phyloP scores from a whole-genome alignment of 92 coral and sea anemone species.

The Blastomussa wellsi region DNA sequence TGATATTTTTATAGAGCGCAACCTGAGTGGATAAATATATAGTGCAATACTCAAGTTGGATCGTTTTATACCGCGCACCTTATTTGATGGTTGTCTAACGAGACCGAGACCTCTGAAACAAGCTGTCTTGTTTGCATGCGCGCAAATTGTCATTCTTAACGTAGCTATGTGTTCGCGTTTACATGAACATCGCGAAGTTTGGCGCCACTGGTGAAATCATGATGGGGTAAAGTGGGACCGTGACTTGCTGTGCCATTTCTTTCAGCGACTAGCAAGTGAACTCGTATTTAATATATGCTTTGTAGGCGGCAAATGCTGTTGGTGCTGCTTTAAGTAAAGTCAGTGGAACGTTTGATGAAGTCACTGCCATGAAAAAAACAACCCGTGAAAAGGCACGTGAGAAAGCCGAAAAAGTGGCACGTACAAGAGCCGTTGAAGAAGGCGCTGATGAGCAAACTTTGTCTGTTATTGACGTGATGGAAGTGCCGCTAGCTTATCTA shows the following conservation, averaged over 20 bases:
- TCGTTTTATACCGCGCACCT: not conserved
- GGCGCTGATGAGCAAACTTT: slow-evolving; percentile 75
- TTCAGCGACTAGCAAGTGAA: not conserved
- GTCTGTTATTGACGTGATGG: slow-evolving; percentile 66
- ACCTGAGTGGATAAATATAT: too few species aligned
- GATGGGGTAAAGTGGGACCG: not conserved
- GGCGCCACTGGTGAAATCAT: not conserved
- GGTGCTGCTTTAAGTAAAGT: slow-evolving; percentile 96
- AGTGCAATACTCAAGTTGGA: not conserved
- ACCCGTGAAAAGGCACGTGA: slow-evolving; percentile 63
- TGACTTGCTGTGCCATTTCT: not conserved
- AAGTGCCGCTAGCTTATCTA: slow-evolving; percentile 71
- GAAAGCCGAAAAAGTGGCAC: slow-evolving; percentile 61
- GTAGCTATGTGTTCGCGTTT: too few species aligned
- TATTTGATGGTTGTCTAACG: not conserved
- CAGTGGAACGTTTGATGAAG: slow-evolving; percentile 82
- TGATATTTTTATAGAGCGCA: too few species aligned
- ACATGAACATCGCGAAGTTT: not conserved
- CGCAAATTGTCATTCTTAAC: not conserved
- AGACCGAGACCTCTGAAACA: too few species aligned
- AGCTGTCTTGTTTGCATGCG: not conserved
- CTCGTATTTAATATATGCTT: not conserved
- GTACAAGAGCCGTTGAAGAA: slow-evolving; percentile 65
- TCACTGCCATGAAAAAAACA: slow-evolving; percentile 60
- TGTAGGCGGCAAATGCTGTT: slow-evolving; percentile 90